Conservation (phyloP, 2,797 vertebrate genomes). For the Salarias fasciatus region DNA sequence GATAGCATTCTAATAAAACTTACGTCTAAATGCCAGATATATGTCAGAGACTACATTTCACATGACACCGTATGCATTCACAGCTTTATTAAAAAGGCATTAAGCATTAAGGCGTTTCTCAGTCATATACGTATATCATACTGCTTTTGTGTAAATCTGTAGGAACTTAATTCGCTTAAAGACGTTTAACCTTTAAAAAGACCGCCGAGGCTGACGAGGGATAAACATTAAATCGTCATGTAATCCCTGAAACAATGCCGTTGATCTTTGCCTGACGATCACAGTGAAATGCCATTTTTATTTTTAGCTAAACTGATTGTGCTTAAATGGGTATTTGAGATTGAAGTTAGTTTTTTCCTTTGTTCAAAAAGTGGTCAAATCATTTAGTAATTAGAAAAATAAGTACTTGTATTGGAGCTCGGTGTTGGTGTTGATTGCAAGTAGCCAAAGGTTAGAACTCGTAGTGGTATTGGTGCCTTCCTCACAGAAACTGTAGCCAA, state of each 20-base stretch:
- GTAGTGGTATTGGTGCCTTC: no score
- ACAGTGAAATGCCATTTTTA: not conserved
- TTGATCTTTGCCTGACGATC: not conserved
- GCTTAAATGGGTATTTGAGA: not conserved
- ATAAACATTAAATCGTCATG: not conserved
- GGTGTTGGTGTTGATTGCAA: no score
- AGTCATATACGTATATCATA: not conserved
- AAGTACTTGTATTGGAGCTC: no score
- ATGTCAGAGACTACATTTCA: not conserved
- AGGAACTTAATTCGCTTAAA: not conserved
- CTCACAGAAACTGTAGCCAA: no score
- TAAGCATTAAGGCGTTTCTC: no score
- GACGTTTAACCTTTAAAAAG: not conserved
- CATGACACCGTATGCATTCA: not conserved
- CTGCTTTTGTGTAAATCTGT: not conserved
- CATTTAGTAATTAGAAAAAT: no score
- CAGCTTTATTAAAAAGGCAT: not conserved
- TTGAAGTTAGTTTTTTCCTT: no score
- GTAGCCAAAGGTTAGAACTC: no score
- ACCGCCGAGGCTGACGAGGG: not conserved
- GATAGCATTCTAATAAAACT: no score
- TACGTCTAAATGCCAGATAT: not conserved
- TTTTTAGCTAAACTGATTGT: not conserved
- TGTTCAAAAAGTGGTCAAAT: no score
- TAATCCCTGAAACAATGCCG: not conserved